Conservation (phyloP, 2,888 invertebrate genomes). For the Mythimna pallens region DNA sequence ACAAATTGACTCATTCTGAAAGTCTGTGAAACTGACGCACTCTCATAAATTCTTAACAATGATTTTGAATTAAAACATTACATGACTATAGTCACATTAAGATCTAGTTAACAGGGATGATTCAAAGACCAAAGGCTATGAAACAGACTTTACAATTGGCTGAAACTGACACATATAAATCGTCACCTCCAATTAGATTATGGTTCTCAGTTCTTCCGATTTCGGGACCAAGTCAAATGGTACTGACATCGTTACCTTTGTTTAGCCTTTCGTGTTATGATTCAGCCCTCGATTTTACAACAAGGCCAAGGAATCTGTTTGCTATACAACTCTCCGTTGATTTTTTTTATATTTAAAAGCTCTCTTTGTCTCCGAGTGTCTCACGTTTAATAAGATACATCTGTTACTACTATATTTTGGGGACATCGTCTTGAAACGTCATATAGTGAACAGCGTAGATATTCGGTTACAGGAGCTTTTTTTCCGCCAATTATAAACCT, state of each 20-base stretch:
- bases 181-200: constrained; percentile 18
- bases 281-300: constrained; percentile 51
- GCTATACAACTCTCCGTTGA: constrained; percentile 63
- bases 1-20: constrained; percentile 81
- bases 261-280: constrained; percentile 49
- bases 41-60: constrained; percentile 61
- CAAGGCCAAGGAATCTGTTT: constrained; percentile 66
- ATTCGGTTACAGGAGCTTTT: constrained; percentile 71
- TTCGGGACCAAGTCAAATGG: constrained; percentile 21
- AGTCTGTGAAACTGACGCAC: constrained; percentile 78
- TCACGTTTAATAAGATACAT: constrained; percentile 78
- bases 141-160: not conserved
- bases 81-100: constrained; percentile 13
- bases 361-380: constrained; percentile 74
- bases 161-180: constrained; percentile 29
- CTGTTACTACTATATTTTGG: constrained; percentile 81
- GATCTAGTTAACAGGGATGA: constrained; percentile 16
- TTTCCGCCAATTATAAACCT: constrained; percentile 59
- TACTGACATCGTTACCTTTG: constrained; percentile 30
- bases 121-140: constrained; percentile 18
- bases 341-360: constrained; percentile 72
- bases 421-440: constrained; percentile 74
- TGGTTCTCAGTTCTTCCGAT: constrained; percentile 11
- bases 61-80: constrained; percentile 52
- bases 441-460: constrained; percentile 73